Evolutionary conservation across 2,797 vertebrate species (phyloP).

Genomic region (Philypnodon macrostomus): DNA sequence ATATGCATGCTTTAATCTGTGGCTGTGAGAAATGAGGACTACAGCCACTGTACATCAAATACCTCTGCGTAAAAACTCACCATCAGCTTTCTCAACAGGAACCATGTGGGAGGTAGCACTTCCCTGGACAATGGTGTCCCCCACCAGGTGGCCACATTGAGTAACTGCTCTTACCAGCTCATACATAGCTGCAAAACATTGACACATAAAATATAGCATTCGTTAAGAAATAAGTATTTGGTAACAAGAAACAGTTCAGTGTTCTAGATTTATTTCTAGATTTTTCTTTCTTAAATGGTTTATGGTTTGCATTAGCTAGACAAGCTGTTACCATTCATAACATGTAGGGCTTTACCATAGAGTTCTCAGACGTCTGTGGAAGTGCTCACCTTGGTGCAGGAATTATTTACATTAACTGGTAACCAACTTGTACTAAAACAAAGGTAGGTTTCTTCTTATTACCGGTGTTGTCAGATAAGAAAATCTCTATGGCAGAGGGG

Average conservation of each 20-base stretch:
- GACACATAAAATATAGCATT: neutral
- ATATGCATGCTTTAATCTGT: too few species aligned
- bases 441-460: constrained; percentile 25
- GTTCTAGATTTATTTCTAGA: too few species aligned
- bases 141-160: constrained; percentile 87
- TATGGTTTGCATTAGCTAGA: too few species aligned
- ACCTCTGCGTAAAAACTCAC: constrained; percentile 22
- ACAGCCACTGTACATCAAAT: too few species aligned
- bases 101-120: constrained; percentile 88
- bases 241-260: too few species aligned
- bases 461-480: constrained; percentile 79
- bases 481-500: constrained; percentile 69
- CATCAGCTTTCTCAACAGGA: constrained; percentile 86
- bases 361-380: too few species aligned
- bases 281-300: too few species aligned
- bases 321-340: too few species aligned
- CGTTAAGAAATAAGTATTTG: neutral
- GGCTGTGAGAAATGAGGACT: neutral
- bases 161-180: constrained; percentile 82
- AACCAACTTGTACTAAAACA: too few species aligned
- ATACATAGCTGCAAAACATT: constrained; percentile 70
- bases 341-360: too few species aligned
- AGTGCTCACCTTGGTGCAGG: too few species aligned
- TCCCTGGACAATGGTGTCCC: constrained; percentile 87
- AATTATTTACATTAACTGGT: too few species aligned